Conservation (phyloP, 2,113 vertebrate genomes). For the Xenopus laevis region DNA sequence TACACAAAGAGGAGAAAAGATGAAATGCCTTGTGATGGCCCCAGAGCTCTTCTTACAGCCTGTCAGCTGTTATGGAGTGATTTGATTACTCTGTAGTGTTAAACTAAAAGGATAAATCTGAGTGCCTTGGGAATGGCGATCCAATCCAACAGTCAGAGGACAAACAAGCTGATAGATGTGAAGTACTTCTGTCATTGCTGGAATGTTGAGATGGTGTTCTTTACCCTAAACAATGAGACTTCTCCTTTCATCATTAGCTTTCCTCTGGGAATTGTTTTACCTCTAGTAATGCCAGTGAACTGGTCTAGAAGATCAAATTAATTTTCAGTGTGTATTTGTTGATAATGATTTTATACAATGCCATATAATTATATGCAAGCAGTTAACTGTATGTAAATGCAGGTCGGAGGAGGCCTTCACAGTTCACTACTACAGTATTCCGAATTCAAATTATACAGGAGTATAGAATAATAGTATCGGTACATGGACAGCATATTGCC, state of each 20-base stretch:
- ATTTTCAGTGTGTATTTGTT: background rate
- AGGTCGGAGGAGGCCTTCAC: no score
- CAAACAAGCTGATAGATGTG: conserved; percentile 56
- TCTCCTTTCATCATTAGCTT: conserved; percentile 3
- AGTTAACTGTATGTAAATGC: no score
- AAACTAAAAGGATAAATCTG: conserved; percentile 59
- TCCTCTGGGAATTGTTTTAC: background rate
- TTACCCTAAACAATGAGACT: conserved; percentile 29
- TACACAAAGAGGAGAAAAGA: conserved; percentile 28
- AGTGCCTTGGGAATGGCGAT: conserved; percentile 51
- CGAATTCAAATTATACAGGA: no score
- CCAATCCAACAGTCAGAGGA: conserved; percentile 51
- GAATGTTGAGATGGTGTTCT: conserved; percentile 42
- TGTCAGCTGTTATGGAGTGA: conserved; percentile 55
- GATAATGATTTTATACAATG: no score
- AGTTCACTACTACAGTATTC: no score
- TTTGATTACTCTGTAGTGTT: conserved; percentile 59
- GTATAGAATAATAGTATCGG: no score
- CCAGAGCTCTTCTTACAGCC: conserved; percentile 50
- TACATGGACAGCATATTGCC: no score
- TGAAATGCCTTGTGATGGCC: conserved; percentile 37
- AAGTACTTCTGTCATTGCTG: conserved; percentile 27
- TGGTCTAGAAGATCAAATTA: background rate
- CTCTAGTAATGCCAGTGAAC: background rate
- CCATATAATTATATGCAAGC: no score